Evolutionary conservation across 2,888 invertebrate species (phyloP).

Genomic region (Lasiommata megera): DNA sequence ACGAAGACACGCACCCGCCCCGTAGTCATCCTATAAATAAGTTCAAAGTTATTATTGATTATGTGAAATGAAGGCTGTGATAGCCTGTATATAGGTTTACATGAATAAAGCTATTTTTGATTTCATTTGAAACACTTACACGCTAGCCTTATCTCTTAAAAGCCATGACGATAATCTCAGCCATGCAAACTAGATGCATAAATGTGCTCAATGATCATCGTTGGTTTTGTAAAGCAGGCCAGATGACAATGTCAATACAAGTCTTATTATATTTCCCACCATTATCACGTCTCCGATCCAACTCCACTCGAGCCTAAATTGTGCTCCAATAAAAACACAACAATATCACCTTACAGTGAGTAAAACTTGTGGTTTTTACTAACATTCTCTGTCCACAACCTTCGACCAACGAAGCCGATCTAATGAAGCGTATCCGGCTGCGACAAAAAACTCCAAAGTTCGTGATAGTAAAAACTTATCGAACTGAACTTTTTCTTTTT

Average conservation of each 20-base stretch:
- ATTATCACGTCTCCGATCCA: neutral
- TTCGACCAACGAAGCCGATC: conserved; percentile 7
- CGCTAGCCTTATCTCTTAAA: no score
- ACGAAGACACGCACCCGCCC: no score
- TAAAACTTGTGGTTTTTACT: conserved; percentile 13
- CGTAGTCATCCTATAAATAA: no score
- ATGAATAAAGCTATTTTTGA: no score
- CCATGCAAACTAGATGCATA: no score
- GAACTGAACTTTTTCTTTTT: neutral
- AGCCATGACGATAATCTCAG: no score
- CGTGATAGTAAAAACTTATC: neutral
- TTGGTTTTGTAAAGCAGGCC: neutral
- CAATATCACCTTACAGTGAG: neutral
- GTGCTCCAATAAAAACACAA: neutral
- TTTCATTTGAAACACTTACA: no score
- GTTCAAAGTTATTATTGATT: no score
- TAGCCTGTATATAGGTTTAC: no score
- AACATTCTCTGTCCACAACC: conserved; percentile 20
- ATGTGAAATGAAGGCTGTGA: no score
- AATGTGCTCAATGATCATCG: no score
- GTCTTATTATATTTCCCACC: neutral
- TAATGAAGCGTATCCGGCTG: conserved; percentile 27
- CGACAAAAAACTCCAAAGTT: conserved; percentile 12
- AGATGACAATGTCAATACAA: neutral
- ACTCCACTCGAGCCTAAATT: neutral